Conservation (phyloP, 2,113 vertebrate genomes). For the Campylomormyrus numenius region DNA sequence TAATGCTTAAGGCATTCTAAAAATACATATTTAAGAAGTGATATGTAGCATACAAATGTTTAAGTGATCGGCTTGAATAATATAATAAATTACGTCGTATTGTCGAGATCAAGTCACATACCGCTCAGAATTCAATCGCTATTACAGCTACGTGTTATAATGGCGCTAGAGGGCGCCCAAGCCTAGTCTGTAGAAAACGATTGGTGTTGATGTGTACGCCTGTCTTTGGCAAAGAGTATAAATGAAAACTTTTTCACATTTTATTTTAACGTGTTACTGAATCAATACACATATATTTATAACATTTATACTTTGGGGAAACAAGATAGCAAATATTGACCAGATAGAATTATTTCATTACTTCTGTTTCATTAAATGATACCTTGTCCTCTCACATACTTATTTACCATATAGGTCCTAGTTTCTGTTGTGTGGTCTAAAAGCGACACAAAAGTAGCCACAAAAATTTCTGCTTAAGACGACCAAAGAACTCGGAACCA, state of each 20-base stretch:
- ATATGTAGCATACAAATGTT: not conserved
- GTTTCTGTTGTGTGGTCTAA: not conserved
- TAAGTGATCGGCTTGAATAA: not conserved
- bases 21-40: not conserved
- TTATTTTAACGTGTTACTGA: not conserved
- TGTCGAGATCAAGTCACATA: not conserved
- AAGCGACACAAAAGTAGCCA: not conserved
- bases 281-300: not conserved
- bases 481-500: not conserved
- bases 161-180: not conserved
- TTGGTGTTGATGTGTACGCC: not conserved
- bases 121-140: not conserved
- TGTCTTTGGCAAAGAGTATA: not conserved
- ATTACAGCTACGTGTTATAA: not conserved
- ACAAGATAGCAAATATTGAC: not conserved
- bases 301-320: not conserved
- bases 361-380: not conserved
- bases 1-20: not conserved
- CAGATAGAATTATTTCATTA: not conserved
- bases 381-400: not conserved
- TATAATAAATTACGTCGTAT: not conserved
- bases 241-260: not conserved
- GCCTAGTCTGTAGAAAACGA: not conserved
- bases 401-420: not conserved
- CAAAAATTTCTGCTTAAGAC: not conserved